These are phyloP conservation scores for Flabesymbios commensalis DNA, from an alignment of 2,888 invertebrate genomes.

Conservation along the genomic window DNA sequence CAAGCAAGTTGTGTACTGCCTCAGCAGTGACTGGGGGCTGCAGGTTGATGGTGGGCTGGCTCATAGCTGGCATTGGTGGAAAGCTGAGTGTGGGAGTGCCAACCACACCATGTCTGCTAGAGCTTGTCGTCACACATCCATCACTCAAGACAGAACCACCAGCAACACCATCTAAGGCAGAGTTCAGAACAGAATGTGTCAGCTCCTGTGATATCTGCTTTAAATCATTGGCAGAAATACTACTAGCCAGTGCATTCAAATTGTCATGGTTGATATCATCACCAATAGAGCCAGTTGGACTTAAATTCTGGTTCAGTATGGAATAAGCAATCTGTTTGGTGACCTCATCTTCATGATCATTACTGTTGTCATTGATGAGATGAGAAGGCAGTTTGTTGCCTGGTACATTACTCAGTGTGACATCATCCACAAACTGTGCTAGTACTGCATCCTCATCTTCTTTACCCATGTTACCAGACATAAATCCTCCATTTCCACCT, in stretches of 20 bases:
- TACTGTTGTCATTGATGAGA: too few species aligned
- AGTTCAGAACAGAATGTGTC: slow-evolving; percentile 2
- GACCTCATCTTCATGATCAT: slow-evolving; percentile 41
- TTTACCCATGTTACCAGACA: slow-evolving; percentile 78
- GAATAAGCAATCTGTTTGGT: slow-evolving; percentile 42
- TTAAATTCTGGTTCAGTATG: slow-evolving; percentile 23
- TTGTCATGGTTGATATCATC: slow-evolving; percentile 22
- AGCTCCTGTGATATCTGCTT: slow-evolving; percentile 26
- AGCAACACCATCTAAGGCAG: background rate
- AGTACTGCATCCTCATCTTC: slow-evolving; percentile 86
- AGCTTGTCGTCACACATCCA: too few species aligned
- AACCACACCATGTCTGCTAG: too few species aligned
- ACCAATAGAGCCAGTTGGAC: slow-evolving; percentile 17
- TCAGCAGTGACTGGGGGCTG: too few species aligned
- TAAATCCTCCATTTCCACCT: slow-evolving; percentile 73
- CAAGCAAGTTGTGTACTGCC: too few species aligned
- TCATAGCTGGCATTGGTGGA: too few species aligned
- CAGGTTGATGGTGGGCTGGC: too few species aligned
- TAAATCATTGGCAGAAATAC: slow-evolving; percentile 24
- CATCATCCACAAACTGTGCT: slow-evolving; percentile 71
- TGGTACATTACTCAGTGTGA: slow-evolving; percentile 48
- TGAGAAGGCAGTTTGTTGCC: slow-evolving; percentile 43
- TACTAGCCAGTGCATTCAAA: slow-evolving; percentile 24
- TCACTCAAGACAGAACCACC: too few species aligned
- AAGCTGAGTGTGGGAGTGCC: too few species aligned